Evolutionary conservation across 2,888 invertebrate genomes (phyloP), one percentile per base, ranked within the genome.

Genomic region (Sussaba pulchella): DNA sequence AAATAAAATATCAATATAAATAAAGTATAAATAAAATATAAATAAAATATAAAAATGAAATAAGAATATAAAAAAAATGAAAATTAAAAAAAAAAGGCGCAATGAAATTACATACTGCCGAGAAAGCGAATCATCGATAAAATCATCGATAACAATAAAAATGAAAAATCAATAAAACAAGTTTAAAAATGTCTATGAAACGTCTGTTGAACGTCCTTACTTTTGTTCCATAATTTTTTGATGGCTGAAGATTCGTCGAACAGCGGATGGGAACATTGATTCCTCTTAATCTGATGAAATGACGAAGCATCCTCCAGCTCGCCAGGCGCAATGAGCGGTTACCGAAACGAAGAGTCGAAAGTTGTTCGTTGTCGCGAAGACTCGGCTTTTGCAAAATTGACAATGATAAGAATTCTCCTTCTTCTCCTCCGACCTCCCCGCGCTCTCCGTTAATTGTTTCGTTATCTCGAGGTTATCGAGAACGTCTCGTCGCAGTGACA

Each of bases 271-370:
- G 43, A 24, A 66, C 17, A n/a, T 66, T 59, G 10, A 26, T n/a
- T 31, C 36, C 24, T 57, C 57, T 10, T 1, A 72, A 57, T 43
- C 69, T 69, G 6, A 73, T 41, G n/a, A 69, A 14, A 24, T 63
- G 54, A 8, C 72, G 77, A 1, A 81, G 72, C 81, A 81, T 81
- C 43, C n/a, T 69, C n/a, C 6, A n/a, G 31, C 9, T 57, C 0
- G 24, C 4, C 24, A 2, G 36, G 6, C 31, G 31, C 2, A 47
- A 0, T 9, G 21, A 8, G 31, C 9, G 26, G 19, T 19, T 19
- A n/a, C 36, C 21, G 14, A 3, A 75, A 36, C 21, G 3, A 24
- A 43, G 45, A 72, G 61, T 72, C 43, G 31, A 9, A 14, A 41
- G n/a, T 52, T 12, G 19, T 14, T 54, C n/a, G 31, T 12, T 26